Conservation (phyloP, 2,797 vertebrate species). For the Alectoris magna region DNA sequence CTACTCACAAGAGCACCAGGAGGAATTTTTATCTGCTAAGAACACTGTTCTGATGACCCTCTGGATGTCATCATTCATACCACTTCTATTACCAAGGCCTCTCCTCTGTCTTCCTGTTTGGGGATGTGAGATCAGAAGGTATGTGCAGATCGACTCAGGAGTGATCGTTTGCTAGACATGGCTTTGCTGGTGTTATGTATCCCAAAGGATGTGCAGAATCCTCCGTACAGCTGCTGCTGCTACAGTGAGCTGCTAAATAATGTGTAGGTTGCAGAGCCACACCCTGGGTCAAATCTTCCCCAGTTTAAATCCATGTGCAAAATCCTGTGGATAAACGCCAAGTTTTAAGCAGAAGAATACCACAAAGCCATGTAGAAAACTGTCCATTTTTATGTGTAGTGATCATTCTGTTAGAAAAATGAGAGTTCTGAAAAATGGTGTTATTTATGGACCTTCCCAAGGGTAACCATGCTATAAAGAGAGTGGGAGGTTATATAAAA, state of each 20-base stretch:
- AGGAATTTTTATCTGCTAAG: not conserved
- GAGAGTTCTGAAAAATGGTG: conserved; percentile 7
- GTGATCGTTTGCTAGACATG: not conserved
- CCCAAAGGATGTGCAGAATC: not conserved
- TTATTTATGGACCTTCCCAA: conserved; percentile 50
- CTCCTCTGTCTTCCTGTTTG: not conserved
- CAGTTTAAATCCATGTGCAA: not conserved
- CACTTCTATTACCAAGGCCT: not conserved
- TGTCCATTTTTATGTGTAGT: not conserved
- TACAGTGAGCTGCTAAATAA: not conserved
- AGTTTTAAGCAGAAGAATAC: not conserved
- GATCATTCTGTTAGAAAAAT: not conserved
- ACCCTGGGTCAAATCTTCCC: not conserved
- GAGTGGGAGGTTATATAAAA: not conserved
- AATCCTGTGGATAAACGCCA: not conserved
- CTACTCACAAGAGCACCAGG: not conserved
- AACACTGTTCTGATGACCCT: not conserved
- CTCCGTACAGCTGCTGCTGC: not conserved
- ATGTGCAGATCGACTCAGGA: not conserved
- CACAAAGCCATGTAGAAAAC: not conserved
- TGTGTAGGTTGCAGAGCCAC: not conserved
- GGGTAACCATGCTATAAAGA: conserved; percentile 36
- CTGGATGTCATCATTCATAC: not conserved
- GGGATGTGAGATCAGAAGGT: not conserved
- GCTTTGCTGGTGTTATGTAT: not conserved